Percentiles rank a stretch among this genome's conserved stretches.
phyloP scores from a whole-genome alignment of 2,888 invertebrate species.

The Chymomyza procnemis region DNA sequence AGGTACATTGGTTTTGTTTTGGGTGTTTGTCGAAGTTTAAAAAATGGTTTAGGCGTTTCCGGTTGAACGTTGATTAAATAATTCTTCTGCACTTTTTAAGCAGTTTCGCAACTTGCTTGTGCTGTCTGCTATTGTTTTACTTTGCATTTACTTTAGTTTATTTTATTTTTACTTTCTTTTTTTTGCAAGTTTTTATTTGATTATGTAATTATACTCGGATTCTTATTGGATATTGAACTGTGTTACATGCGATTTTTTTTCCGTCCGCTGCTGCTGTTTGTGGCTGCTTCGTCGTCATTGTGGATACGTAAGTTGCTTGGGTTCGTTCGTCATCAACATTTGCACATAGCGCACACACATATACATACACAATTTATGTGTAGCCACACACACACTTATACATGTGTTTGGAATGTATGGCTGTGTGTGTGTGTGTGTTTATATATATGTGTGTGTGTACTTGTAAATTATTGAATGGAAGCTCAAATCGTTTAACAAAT shows the following conservation, averaged over 20 bases:
- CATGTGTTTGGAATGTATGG: conserved; percentile 1
- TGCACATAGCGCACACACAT: conserved; percentile 25
- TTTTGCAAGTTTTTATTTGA: conserved; percentile 61
- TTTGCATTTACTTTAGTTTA: conserved; percentile 15
- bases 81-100: conserved; percentile 57
- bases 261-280: conserved; percentile 48
- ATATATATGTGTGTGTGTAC: conserved; percentile 15
- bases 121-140: conserved; percentile 16
- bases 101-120: conserved; percentile 9
- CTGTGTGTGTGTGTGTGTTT: conserved; percentile 14
- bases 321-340: conserved; percentile 63
- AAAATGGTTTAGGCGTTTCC: conserved; percentile 43
- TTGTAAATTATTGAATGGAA: conserved; percentile 45
- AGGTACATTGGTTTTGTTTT: conserved; percentile 62
- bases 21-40: conserved; percentile 25
- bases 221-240: conserved; percentile 73
- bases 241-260: conserved; percentile 24
- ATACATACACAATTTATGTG: conserved; percentile 28
- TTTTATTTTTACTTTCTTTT: background rate
- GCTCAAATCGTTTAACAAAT: conserved; percentile 48
- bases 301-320: conserved; percentile 38
- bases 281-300: conserved; percentile 31
- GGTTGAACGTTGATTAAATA: conserved; percentile 59
- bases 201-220: conserved; percentile 76
- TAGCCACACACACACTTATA: conserved; percentile 20